Percentiles rank a stretch among this genome's conserved stretches.
Evolutionary conservation across 2,888 invertebrate genomes (phyloP).

Genomic region (Spodoptera littoralis): DNA sequence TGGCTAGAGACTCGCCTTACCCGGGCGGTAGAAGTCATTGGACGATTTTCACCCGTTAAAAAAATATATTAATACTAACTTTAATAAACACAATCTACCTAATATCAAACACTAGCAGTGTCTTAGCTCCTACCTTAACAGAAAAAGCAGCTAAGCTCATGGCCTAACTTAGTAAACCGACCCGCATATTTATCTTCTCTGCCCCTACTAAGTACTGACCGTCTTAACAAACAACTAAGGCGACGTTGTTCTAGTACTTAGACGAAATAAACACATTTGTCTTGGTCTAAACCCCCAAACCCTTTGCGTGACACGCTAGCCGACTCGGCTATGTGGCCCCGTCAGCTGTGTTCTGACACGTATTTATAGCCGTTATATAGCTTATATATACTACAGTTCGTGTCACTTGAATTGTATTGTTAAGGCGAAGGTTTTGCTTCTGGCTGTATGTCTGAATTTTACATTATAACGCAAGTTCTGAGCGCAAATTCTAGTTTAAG

Average conservation of each 20-base stretch:
- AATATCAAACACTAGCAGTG: slow-evolving; percentile 1
- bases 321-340: slow-evolving; percentile 53
- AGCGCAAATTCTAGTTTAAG: no score
- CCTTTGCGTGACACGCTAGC: slow-evolving; percentile 61
- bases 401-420: slow-evolving; percentile 12
- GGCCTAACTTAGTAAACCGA: slow-evolving; percentile 8
- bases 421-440: not conserved
- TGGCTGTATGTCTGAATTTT: no score
- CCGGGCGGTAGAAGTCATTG: no score
- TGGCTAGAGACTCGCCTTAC: no score
- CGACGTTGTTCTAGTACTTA: slow-evolving; percentile 55
- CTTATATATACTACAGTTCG: slow-evolving; percentile 44
- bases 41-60: no score
- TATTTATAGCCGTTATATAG: slow-evolving; percentile 61
- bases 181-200: slow-evolving; percentile 37
- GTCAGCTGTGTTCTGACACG: slow-evolving; percentile 58
- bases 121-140: not conserved
- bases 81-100: not conserved
- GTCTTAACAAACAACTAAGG: slow-evolving; percentile 47
- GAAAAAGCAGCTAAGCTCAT: slow-evolving; percentile 4
- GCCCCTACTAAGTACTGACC: slow-evolving; percentile 48
- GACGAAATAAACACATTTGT: slow-evolving; percentile 61
- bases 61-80: not conserved
- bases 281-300: slow-evolving; percentile 59
- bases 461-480: no score